Evolutionary conservation across 2,888 invertebrate genomes (phyloP).

Genomic region (Tachina lurida): DNA sequence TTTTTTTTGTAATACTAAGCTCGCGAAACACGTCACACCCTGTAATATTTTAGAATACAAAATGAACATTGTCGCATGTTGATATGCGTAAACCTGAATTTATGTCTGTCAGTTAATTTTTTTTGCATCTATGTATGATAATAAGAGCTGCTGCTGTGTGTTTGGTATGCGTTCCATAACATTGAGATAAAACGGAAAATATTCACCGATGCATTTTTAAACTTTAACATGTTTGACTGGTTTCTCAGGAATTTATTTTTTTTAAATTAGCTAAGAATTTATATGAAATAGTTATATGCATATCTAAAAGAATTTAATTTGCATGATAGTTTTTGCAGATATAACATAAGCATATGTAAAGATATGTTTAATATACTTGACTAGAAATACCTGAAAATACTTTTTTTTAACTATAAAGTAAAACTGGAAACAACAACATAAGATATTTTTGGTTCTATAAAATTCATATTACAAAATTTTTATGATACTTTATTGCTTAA

Average conservation of each 20-base stretch:
- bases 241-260: background rate
- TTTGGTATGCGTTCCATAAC: conserved; percentile 17
- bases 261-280: background rate
- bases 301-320: too few relatives aligned
- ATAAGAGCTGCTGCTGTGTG: conserved; percentile 11
- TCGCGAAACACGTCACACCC: background rate
- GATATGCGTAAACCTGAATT: conserved; percentile 38
- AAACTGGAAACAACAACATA: too few relatives aligned
- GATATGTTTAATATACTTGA: too few relatives aligned
- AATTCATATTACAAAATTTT: too few relatives aligned
- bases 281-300: background rate
- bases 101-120: conserved; percentile 53
- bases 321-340: too few relatives aligned
- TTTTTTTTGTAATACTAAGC: too few relatives aligned
- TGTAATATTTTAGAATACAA: background rate
- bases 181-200: conserved; percentile 43
- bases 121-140: conserved; percentile 20
- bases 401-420: too few relatives aligned
- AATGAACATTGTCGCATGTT: conserved; percentile 24
- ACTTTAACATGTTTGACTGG: conserved; percentile 18
- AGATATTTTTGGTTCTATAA: too few relatives aligned
- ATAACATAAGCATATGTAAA: too few relatives aligned
- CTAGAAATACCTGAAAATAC: too few relatives aligned
- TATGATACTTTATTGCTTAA: too few relatives aligned
- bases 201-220: conserved; percentile 29